Percentiles rank a stretch among this genome's conserved stretches.
phyloP scores from a whole-genome alignment of 2,113 vertebrate genomes.

The Paramormyrops kingsleyae region DNA sequence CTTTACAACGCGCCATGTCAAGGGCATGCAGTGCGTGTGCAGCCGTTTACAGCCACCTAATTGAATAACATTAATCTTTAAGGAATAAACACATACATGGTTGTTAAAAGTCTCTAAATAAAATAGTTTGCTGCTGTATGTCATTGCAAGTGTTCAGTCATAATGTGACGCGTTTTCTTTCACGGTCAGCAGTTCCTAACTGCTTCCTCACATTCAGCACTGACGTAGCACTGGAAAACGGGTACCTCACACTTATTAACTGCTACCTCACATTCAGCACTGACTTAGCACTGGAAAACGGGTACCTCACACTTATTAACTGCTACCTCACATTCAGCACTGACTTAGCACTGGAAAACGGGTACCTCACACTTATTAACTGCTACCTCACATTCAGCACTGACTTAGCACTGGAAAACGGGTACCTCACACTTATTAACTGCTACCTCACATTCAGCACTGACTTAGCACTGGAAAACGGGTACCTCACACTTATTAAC shows the following conservation, averaged over 20 bases:
- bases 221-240: not conserved
- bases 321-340: not conserved
- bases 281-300: not conserved
- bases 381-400: not conserved
- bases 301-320: not conserved
- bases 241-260: not conserved
- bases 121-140: constrained; percentile 27
- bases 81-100: constrained; percentile 23
- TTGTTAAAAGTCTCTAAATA: constrained; percentile 24
- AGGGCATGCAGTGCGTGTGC: constrained; percentile 49
- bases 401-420: no score
- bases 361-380: no score
- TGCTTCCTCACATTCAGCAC: not conserved
- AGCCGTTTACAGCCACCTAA: constrained; percentile 31
- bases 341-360: not conserved
- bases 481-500: not conserved
- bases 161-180: not conserved
- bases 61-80: constrained; percentile 41
- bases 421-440: no score
- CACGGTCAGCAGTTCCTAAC: not conserved
- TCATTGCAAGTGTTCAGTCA: constrained; percentile 23
- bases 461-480: not conserved
- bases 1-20: constrained; percentile 40
- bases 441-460: no score
- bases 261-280: not conserved